A percentile compares a stretch with the other conserved stretches of the same genome.
Conservation (phyloP, 2,888 invertebrate genomes). For the Andricus curvator region DNA sequence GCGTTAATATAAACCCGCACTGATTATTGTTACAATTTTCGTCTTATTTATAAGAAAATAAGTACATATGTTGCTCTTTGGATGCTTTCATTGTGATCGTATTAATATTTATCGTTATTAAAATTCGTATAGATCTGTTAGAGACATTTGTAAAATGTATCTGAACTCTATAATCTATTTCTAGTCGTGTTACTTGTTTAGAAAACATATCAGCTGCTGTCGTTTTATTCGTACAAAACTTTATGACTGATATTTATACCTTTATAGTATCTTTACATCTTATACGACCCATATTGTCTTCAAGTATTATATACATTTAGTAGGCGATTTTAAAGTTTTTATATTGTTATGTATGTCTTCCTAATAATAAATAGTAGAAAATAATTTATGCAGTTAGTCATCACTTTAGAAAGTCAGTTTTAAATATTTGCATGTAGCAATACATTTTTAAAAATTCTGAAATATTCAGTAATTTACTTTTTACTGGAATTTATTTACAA, state of each 20-base stretch:
- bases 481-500: too few species aligned
- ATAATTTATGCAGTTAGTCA: not conserved
- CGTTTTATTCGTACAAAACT: not conserved
- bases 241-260: conserved; percentile 15
- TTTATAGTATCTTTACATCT: not conserved
- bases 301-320: not conserved
- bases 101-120: not conserved
- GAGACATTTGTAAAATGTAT: not conserved
- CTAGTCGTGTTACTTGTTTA: conserved; percentile 13
- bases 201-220: conserved; percentile 2
- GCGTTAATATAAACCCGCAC: not conserved
- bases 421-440: not conserved
- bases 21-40: not conserved
- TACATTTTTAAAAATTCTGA: too few species aligned
- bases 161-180: not conserved
- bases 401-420: not conserved
- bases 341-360: not conserved
- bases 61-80: not conserved
- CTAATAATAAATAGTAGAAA: not conserved
- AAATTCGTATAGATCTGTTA: not conserved
- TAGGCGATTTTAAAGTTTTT: not conserved
- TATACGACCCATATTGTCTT: not conserved
- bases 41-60: not conserved
- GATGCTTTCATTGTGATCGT: not conserved
- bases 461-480: too few species aligned